These are phyloP conservation scores for Hipposideros armiger DNA, from an alignment of 2,113 vertebrate species.

Conservation along the genomic window DNA sequence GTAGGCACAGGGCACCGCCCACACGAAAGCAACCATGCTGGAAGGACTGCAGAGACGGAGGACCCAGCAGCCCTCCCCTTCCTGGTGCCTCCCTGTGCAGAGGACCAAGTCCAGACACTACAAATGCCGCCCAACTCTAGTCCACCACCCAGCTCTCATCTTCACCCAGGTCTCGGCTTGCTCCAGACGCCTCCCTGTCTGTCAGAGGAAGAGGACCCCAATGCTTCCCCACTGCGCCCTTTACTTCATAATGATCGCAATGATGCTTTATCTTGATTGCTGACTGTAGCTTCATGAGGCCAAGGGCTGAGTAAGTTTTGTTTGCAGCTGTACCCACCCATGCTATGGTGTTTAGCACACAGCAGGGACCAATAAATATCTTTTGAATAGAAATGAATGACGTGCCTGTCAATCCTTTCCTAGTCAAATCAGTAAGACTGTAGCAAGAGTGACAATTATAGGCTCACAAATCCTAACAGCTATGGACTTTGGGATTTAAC, in stretches of 20 bases:
- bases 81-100: rapidly evolving
- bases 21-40: not conserved
- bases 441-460: not conserved
- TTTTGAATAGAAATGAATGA: not conserved
- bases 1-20: too few species aligned
- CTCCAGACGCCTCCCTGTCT: too few species aligned
- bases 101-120: not conserved
- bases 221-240: not conserved
- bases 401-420: not conserved
- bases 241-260: too few species aligned
- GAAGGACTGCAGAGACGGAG: not conserved
- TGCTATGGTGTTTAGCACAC: too few species aligned
- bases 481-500: rapidly evolving
- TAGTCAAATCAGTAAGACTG: not conserved
- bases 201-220: too few species aligned
- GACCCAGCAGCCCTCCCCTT: rapidly evolving
- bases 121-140: rapidly evolving
- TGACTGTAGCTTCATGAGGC: not conserved
- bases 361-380: not conserved
- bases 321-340: not conserved
- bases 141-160: too few species aligned
- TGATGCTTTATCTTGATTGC: not conserved
- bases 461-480: not conserved
- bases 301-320: not conserved
- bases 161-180: not conserved